Conservation (phyloP, 2,888 invertebrate genomes). For the Pollenia labialis region DNA sequence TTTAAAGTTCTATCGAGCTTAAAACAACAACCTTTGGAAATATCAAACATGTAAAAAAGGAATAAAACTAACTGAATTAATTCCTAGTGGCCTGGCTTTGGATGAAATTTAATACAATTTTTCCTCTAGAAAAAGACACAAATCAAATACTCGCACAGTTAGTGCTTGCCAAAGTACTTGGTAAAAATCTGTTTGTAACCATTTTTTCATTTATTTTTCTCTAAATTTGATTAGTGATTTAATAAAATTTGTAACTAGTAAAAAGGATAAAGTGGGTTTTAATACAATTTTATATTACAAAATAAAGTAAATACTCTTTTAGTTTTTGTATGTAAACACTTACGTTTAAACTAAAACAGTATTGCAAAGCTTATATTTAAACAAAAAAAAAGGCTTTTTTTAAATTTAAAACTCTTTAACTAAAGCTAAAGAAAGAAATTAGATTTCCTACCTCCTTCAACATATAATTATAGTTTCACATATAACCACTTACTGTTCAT, state of each 20-base stretch:
- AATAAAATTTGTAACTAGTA: conserved; percentile 25
- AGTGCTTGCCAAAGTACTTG: neutral
- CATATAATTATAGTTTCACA: no score
- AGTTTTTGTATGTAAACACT: no score
- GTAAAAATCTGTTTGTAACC: neutral
- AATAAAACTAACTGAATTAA: conserved; percentile 30
- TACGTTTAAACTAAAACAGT: no score
- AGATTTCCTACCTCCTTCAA: no score
- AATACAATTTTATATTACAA: no score
- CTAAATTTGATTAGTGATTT: conserved; percentile 15
- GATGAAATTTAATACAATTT: neutral
- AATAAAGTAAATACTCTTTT: no score
- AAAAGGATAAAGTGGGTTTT: neutral
- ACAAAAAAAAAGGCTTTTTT: no score
- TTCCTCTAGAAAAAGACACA: neutral
- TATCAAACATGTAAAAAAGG: neutral
- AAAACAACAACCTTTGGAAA: neutral
- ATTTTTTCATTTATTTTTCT: neutral
- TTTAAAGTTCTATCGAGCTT: no score
- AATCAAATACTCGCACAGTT: neutral
- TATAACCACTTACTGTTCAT: no score
- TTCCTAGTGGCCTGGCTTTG: conserved; percentile 21
- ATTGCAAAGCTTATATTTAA: no score
- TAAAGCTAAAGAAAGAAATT: no score
- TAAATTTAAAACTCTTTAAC: no score